phyloP scores from a whole-genome alignment of 1,140 invertebrate genomes.

The Laodelphax striatellus region DNA sequence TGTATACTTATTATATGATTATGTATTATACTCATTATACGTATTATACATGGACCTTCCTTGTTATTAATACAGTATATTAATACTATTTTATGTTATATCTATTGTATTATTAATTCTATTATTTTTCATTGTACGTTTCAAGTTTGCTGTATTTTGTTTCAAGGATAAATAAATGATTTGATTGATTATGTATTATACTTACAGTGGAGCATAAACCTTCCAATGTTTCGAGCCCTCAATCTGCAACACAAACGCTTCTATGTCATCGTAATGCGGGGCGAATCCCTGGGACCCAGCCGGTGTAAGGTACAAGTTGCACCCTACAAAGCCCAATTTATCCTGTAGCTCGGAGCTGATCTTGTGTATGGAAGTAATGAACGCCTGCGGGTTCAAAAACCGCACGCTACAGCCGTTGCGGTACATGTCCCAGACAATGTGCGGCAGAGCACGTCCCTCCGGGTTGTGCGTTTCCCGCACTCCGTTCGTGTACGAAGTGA shows the following conservation, averaged over 20 bases:
- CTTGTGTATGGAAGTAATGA: conserved; percentile 38
- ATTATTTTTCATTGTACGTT: no score
- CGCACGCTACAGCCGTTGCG: conserved; percentile 81
- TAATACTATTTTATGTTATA: no score
- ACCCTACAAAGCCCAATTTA: conserved; percentile 87
- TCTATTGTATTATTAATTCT: no score
- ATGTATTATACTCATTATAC: no score
- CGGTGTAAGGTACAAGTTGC: conserved; percentile 93
- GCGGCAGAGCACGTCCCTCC: conserved; percentile 52
- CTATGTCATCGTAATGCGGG: conserved; percentile 97
- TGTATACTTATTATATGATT: no score
- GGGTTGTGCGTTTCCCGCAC: conserved; percentile 75
- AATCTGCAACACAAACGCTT: conserved; percentile 92
- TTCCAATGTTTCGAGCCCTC: conserved; percentile 94
- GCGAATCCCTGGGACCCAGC: conserved; percentile 93
- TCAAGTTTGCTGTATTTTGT: no score
- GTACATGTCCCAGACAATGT: conserved; percentile 85
- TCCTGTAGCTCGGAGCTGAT: conserved; percentile 76
- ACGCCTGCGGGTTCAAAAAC: conserved; percentile 89
- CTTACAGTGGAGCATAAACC: conserved; percentile 64
- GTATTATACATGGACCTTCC: no score
- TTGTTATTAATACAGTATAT: no score
- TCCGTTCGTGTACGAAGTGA: conserved; percentile 73
- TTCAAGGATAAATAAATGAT: no score
- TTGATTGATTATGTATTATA: no score